phyloP scores from a whole-genome alignment of 2,888 invertebrate species.

The Latheticus oryzae region DNA sequence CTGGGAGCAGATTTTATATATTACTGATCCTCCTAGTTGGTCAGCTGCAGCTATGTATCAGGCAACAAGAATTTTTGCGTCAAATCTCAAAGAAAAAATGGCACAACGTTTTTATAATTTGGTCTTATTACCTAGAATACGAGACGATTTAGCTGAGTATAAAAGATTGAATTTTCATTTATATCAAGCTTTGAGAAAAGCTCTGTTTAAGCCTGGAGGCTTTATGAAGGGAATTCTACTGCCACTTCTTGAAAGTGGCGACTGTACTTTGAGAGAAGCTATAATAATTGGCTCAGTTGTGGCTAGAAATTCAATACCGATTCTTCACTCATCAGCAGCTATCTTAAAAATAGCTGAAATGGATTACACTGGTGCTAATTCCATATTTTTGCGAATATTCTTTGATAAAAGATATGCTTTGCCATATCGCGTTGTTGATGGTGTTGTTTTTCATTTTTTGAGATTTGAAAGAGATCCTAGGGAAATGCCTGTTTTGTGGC shows the following conservation, averaged over 20 bases:
- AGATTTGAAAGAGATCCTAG: conserved; percentile 88
- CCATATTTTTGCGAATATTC: conserved; percentile 92
- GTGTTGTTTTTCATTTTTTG: conserved; percentile 87
- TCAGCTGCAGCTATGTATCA: conserved; percentile 98
- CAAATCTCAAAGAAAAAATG: conserved; percentile 95
- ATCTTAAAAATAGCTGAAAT: conserved; percentile 96
- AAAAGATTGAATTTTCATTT: conserved; percentile 96
- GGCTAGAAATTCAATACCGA: conserved; percentile 91
- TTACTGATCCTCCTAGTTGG: conserved; percentile 90
- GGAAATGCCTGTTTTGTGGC: conserved; percentile 95
- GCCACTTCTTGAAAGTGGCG: conserved; percentile 86
- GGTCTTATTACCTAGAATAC: conserved; percentile 89
- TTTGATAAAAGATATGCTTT: conserved; percentile 98
- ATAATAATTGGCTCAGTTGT: conserved; percentile 94
- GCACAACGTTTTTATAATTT: conserved; percentile 95
- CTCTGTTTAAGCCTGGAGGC: conserved; percentile 96
- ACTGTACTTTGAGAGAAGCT: conserved; percentile 95
- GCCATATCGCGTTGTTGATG: conserved; percentile 95
- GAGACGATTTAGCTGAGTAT: conserved; percentile 96
- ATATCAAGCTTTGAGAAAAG: conserved; percentile 92
- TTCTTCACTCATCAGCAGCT: conserved; percentile 95
- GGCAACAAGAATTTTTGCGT: conserved; percentile 95
- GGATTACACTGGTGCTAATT: conserved; percentile 96
- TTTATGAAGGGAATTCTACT: conserved; percentile 94
- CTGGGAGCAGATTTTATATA: conserved; percentile 92